Percentiles rank a stretch among this genome's conserved stretches.
phyloP scores from a whole-genome alignment of 2,113 vertebrate genomes.

The Dryoscopus gambensis region DNA sequence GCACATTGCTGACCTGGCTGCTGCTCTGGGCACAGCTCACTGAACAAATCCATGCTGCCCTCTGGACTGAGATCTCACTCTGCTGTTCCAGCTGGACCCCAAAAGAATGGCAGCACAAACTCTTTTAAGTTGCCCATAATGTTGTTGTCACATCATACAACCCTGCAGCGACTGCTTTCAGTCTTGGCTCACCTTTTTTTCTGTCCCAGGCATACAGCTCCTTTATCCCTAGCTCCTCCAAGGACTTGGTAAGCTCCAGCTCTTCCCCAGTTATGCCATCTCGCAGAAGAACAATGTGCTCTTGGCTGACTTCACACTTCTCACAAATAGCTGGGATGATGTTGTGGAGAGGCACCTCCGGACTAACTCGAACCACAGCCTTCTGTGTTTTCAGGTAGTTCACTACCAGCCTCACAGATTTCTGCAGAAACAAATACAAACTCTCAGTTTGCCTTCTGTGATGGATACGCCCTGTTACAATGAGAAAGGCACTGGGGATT shows the following conservation, averaged over 20 bases:
- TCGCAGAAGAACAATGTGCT: constrained; percentile 83
- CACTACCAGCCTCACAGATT: constrained; percentile 90
- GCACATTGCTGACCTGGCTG: background rate
- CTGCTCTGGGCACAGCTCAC: background rate
- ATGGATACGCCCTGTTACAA: background rate
- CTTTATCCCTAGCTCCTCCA: constrained; percentile 85
- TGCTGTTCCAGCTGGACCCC: background rate
- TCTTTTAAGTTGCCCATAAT: background rate
- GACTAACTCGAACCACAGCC: constrained; percentile 90
- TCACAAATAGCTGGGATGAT: constrained; percentile 90
- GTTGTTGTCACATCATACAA: background rate
- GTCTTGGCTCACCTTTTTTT: constrained; percentile 80
- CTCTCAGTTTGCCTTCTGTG: background rate
- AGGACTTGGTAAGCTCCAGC: constrained; percentile 85
- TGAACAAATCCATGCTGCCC: background rate
- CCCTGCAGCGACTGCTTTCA: accelerated
- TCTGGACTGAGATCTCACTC: background rate
- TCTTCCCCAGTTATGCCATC: constrained; percentile 82
- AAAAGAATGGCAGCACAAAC: background rate
- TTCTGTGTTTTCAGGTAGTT: constrained; percentile 93
- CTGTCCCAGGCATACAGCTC: constrained; percentile 91
- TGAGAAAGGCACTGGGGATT: background rate
- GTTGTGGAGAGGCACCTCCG: constrained; percentile 78
- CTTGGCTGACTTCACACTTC: constrained; percentile 90
- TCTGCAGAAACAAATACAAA: constrained; percentile 71